phyloP scores from a whole-genome alignment of 2,888 invertebrate species.

The Harmothoe impar region DNA sequence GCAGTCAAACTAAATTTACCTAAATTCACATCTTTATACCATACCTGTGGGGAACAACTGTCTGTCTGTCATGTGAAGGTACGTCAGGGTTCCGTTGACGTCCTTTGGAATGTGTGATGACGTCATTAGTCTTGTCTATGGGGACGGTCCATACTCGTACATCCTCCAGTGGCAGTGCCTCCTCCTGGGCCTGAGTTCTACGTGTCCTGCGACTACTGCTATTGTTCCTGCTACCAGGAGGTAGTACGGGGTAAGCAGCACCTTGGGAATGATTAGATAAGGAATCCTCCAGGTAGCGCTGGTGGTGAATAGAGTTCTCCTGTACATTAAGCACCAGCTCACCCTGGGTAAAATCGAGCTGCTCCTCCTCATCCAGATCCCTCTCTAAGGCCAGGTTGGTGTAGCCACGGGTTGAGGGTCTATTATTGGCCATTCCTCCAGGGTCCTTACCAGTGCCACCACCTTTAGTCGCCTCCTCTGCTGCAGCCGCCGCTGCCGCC shows the following conservation, averaged over 20 bases:
- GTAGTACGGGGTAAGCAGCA: neutral
- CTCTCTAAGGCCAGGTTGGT: neutral
- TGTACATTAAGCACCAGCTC: conserved; percentile 17
- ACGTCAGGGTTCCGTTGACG: too few relatives aligned
- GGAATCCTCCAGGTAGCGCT: neutral
- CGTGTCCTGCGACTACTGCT: neutral
- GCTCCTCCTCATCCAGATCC: neutral
- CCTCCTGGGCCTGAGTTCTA: neutral
- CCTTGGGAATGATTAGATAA: neutral
- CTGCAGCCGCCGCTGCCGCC: neutral
- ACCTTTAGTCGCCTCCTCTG: neutral
- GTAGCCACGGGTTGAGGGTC: neutral
- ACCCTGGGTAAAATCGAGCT: neutral
- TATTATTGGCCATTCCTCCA: neutral
- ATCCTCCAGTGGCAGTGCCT: neutral
- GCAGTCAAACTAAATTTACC: too few relatives aligned
- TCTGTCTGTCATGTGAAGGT: too few relatives aligned
- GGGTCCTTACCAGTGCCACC: neutral
- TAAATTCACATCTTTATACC: too few relatives aligned
- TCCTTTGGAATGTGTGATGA: neutral
- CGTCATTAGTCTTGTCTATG: neutral
- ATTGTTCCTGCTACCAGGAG: neutral
- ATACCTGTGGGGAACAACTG: too few relatives aligned
- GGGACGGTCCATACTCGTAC: neutral
- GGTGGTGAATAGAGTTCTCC: neutral